These are phyloP conservation scores for Bovichtus diacanthus DNA, from an alignment of 2,797 vertebrate genomes.

Conservation along the genomic window DNA sequence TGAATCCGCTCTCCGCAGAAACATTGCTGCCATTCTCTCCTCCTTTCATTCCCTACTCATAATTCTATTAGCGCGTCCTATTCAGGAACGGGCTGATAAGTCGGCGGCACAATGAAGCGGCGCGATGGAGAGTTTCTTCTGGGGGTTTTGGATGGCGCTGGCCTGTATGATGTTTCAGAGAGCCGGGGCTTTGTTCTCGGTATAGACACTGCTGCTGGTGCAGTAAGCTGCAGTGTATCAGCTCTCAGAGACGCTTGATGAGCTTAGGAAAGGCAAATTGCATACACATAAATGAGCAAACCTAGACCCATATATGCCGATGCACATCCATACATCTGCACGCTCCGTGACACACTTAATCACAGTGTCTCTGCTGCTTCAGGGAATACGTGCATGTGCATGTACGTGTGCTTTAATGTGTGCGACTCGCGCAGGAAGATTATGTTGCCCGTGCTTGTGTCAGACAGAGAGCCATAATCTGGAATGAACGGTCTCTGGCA, in stretches of 20 bases:
- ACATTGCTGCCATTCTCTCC: conserved; percentile 61
- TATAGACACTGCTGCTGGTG: conserved; percentile 24
- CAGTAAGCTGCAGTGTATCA: conserved; percentile 50
- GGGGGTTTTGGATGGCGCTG: conserved; percentile 67
- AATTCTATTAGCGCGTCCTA: conserved; percentile 76
- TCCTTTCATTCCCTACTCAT: conserved; percentile 61
- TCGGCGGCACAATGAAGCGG: conserved; percentile 59
- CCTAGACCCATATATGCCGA: conserved; percentile 32
- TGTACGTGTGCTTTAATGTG: conserved; percentile 3
- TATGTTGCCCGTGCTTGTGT: conserved; percentile 64
- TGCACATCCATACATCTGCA: conserved; percentile 6
- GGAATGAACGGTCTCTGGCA: conserved; percentile 69
- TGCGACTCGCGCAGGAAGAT: conserved; percentile 56
- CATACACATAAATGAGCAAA: conserved; percentile 12
- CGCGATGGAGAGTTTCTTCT: conserved; percentile 58
- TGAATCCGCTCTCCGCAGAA: conserved; percentile 63
- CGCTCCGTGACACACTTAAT: conserved; percentile 35
- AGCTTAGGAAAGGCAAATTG: conserved; percentile 54
- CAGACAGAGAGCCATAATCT: conserved; percentile 72
- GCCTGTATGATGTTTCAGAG: conserved; percentile 54
- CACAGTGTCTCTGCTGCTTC: conserved; percentile 27
- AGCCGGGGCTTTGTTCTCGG: conserved; percentile 67
- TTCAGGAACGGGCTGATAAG: conserved; percentile 72
- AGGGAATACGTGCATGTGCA: conserved; percentile 2
- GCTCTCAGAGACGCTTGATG: conserved; percentile 54